These are phyloP conservation scores for Microtus ochrogaster DNA, from an alignment of 2,113 vertebrate genomes.

Conservation along the genomic window DNA sequence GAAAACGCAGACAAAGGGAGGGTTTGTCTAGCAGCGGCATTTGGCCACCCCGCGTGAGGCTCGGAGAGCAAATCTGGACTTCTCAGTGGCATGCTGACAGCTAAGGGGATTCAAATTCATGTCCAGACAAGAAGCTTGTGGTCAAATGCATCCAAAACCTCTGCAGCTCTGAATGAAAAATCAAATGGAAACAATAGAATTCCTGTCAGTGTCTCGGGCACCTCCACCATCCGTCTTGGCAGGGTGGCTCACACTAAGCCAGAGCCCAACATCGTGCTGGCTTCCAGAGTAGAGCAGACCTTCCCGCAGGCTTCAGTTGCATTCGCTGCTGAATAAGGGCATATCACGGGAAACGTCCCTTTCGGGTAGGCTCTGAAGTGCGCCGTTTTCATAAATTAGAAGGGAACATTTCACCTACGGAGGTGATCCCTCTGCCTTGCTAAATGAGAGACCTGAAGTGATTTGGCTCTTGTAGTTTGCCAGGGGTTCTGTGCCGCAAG, in stretches of 20 bases:
- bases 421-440: not conserved
- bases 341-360: not conserved
- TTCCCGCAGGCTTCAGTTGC: not conserved
- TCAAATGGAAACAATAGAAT: constrained; percentile 39
- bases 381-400: not conserved
- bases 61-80: constrained; percentile 24
- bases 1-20: constrained; percentile 26
- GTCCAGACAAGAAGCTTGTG: constrained; percentile 45
- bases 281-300: not conserved
- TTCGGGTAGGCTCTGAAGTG: not conserved
- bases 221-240: not conserved
- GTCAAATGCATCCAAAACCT: constrained; percentile 15
- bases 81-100: constrained; percentile 5
- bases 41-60: constrained; percentile 17
- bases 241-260: not conserved
- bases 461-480: not conserved
- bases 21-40: constrained; percentile 13
- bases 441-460: not conserved
- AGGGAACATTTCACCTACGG: not conserved
- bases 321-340: not conserved
- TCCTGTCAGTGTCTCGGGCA: not conserved
- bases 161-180: constrained; percentile 57
- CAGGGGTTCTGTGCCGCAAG: not conserved
- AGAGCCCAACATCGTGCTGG: not conserved
- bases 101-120: constrained; percentile 31